These are phyloP conservation scores for Hipparchia sbordonii DNA, from an alignment of 2,888 invertebrate genomes.

Conservation along the genomic window DNA sequence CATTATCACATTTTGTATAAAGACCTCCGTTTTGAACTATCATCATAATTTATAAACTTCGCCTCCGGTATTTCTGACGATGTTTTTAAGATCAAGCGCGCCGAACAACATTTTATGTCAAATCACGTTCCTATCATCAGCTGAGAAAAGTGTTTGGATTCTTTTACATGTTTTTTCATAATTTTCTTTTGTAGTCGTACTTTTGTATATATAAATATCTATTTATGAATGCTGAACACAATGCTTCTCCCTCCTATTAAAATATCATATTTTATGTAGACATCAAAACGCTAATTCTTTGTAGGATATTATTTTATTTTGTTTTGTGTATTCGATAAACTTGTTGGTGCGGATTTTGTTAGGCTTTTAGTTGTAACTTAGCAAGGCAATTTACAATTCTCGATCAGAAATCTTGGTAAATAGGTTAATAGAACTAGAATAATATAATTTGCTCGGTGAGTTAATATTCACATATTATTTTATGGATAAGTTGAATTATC, in stretches of 20 bases:
- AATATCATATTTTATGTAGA: conserved; percentile 47
- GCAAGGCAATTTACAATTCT: too few relatives aligned
- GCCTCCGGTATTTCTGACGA: conserved; percentile 25
- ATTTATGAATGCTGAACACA: conserved; percentile 25
- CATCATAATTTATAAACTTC: conserved; percentile 29
- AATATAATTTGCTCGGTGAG: too few relatives aligned
- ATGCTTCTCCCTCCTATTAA: conserved; percentile 23
- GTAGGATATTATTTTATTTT: neutral
- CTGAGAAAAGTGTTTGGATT: conserved; percentile 37
- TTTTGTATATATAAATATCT: conserved; percentile 16
- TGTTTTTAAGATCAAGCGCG: conserved; percentile 36
- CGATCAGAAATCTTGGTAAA: too few relatives aligned
- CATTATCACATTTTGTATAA: conserved; percentile 17
- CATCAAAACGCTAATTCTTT: conserved; percentile 48
- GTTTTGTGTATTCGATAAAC: neutral
- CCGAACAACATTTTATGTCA: conserved; percentile 46
- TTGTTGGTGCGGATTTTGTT: neutral
- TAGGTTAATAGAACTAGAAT: too few relatives aligned
- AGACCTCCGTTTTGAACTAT: conserved; percentile 24
- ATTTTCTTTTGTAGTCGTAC: conserved; percentile 31
- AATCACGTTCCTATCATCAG: conserved; percentile 42
- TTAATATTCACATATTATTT: too few relatives aligned
- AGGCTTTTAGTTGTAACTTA: neutral
- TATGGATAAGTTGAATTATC: too few relatives aligned
- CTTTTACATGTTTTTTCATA: conserved; percentile 38